Evolutionary conservation across 2,888 invertebrate genomes (phyloP), one percentile per base, ranked within the genome.

Genomic region (Neoascia interrupta): DNA sequence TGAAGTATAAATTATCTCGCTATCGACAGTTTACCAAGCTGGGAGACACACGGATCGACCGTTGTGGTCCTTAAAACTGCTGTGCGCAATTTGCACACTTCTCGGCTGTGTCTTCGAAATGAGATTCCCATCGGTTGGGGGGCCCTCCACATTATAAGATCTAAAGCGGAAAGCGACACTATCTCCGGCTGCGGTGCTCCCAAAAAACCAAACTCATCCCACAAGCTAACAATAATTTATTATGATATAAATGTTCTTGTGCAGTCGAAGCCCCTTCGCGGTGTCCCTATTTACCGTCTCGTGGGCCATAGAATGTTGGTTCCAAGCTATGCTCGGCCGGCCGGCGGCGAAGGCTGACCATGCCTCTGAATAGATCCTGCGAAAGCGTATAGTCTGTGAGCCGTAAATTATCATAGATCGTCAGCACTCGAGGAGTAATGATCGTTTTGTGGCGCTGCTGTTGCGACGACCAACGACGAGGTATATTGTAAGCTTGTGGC

Each of bases 221-320:
- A 79, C 79, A 39, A 34, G 73, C 73, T 73, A 79, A 79, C 66
- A 61, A 73, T 79, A 79, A 79, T 79, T 79, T 79, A 79, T 79
- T 73, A 73, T 72, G 73, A 79, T 79, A 79, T 79, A 73, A 79
- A 79, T 68, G 79, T 79, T 73, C 54, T 16, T 60, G 47, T 41
- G 51, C 49, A 2, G 41, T 53, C 31, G 21, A 28, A 18, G 37
- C 41, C 36, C 37, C 26, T 39, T 31, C 19, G 69, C 31, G 18
- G 21, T 37, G 37, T 41, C 15, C 1, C 0, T 34, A 37, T 16
- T 13, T 41, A n/a, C 43, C 36, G 43, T 41, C 23, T 41, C 6
- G 26, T 8, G 26, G 26, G 26, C 26, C 5, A 26, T 8, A 26
- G 26, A 4, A 26, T n/a, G 26, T 72, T 68, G 31, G 66, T 72